These are phyloP conservation scores for Daboia siamensis DNA, from an alignment of 2,113 vertebrate genomes.

Conservation along the genomic window DNA sequence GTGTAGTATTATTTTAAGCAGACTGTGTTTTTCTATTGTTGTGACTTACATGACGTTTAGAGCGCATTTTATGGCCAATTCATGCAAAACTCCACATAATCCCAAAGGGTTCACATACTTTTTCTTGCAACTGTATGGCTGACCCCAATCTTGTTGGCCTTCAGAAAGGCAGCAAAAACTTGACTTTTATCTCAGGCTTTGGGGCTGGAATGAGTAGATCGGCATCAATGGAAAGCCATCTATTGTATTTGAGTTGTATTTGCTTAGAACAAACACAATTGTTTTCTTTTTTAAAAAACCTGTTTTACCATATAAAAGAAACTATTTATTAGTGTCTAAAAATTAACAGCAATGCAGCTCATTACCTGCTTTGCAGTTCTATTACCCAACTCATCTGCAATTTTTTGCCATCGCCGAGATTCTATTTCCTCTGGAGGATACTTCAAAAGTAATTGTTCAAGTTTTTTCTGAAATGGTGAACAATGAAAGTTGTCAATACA, in stretches of 20 bases:
- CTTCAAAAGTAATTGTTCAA: conserved; percentile 93
- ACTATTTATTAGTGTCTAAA: not conserved
- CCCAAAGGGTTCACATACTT: no score
- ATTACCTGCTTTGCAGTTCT: conserved; percentile 94
- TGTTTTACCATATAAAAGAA: not conserved
- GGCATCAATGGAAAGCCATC: not conserved
- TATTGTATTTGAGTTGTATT: not conserved
- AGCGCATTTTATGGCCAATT: no score
- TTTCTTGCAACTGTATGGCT: no score
- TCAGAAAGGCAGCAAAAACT: not conserved
- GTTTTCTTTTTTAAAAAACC: not conserved
- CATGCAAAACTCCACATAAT: no score
- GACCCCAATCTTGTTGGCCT: not conserved
- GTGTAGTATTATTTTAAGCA: no score
- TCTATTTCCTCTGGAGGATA: conserved; percentile 96
- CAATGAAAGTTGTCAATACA: conserved; percentile 28
- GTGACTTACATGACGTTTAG: no score
- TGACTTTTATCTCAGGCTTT: not conserved
- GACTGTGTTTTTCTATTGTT: no score
- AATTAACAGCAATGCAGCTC: not conserved
- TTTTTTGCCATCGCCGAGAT: conserved; percentile 97
- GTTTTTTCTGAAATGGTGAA: conserved; percentile 82
- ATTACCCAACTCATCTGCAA: conserved; percentile 93
- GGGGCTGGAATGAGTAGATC: not conserved
- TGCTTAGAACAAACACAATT: not conserved